Percentiles rank a stretch among this genome's conserved stretches.
These are phyloP conservation scores for Myiozetetes cayanensis DNA, from an alignment of 2,113 vertebrate species.

Conservation along the genomic window DNA sequence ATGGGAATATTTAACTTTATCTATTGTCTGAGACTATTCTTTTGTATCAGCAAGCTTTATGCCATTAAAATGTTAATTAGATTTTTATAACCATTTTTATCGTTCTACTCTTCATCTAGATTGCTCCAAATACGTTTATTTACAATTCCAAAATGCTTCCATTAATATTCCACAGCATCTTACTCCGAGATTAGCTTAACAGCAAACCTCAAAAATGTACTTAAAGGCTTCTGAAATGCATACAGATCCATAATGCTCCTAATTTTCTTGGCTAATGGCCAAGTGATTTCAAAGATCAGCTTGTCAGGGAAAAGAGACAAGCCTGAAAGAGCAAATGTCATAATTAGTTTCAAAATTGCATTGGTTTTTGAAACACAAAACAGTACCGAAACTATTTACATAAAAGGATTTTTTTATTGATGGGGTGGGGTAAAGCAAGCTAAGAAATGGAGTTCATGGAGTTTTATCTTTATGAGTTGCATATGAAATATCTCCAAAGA, in stretches of 20 bases:
- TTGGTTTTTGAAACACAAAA: background rate
- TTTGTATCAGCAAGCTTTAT: conserved; percentile 65
- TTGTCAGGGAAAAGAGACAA: conserved; percentile 19
- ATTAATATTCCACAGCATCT: conserved; percentile 69
- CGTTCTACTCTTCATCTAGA: conserved; percentile 62
- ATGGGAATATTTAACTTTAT: conserved; percentile 74
- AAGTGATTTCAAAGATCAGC: conserved; percentile 39
- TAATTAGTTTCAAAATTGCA: background rate
- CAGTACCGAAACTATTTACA: background rate
- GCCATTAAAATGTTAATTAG: conserved; percentile 80
- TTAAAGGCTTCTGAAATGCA: conserved; percentile 66
- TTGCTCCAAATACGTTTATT: conserved; percentile 76
- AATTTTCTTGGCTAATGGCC: conserved; percentile 12
- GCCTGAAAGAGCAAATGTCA: background rate
- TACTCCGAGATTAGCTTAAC: conserved; percentile 62
- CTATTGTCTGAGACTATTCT: conserved; percentile 67
- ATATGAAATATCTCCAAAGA: background rate
- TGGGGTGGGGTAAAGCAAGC: background rate
- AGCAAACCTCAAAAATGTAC: conserved; percentile 61
- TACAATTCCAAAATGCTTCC: conserved; percentile 70
- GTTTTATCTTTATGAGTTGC: background rate
- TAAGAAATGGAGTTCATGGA: background rate
- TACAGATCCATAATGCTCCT: conserved; percentile 44
- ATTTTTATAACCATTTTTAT: conserved; percentile 76
- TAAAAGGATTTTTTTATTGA: background rate